phyloP scores from a whole-genome alignment of 2,797 vertebrate species.

The Sebastolobus alascanus region DNA sequence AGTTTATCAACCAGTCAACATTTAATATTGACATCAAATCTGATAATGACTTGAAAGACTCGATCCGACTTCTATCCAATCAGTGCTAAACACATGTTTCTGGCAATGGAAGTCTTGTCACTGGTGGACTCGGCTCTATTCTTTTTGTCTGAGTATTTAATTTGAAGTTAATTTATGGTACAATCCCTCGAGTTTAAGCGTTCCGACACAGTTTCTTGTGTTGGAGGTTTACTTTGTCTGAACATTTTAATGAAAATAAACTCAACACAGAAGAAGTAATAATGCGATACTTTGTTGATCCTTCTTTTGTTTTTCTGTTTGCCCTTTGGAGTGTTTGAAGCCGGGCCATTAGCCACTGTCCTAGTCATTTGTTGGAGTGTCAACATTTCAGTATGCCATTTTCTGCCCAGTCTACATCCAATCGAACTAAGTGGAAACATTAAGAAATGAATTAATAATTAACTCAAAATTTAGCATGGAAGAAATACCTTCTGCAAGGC shows the following conservation, averaged over 20 bases:
- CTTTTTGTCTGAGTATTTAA: neutral
- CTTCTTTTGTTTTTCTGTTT: slow-evolving; percentile 19
- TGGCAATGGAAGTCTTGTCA: neutral
- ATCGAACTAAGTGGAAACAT: neutral
- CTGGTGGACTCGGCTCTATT: neutral
- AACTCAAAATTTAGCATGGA: neutral
- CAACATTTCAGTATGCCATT: neutral
- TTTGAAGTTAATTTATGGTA: slow-evolving; percentile 1
- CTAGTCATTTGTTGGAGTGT: neutral
- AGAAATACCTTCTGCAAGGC: neutral
- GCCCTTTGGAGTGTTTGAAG: slow-evolving; percentile 2
- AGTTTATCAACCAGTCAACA: slow-evolving; percentile 16
- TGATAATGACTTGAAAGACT: slow-evolving; percentile 30
- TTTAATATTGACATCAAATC: slow-evolving; percentile 34
- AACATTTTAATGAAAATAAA: slow-evolving; percentile 34
- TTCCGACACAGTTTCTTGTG: slow-evolving; percentile 2
- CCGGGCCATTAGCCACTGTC: neutral
- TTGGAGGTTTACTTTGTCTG: slow-evolving; percentile 3
- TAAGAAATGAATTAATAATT: slow-evolving; percentile 6
- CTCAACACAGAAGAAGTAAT: slow-evolving; percentile 10
- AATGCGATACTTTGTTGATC: slow-evolving; percentile 13
- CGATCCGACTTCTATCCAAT: neutral
- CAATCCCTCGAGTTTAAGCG: neutral
- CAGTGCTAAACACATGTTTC: neutral
- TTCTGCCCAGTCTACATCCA: neutral